Percentiles rank a stretch among this genome's conserved stretches.
Evolutionary conservation across 2,113 vertebrate genomes (phyloP).

Genomic region (Pelvicachromis taeniatus): DNA sequence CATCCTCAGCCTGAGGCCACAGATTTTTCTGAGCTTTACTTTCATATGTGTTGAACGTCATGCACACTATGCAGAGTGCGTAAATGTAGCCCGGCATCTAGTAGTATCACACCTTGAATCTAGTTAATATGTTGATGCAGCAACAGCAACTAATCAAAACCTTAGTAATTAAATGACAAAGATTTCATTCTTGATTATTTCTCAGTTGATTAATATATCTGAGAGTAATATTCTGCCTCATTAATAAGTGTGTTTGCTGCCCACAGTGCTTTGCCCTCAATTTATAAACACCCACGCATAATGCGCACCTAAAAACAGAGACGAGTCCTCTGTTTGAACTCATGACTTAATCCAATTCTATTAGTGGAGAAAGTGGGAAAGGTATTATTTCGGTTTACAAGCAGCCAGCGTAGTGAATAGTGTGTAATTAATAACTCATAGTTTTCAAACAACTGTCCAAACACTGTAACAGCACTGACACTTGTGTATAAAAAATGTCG

Average conservation of each 20-base stretch:
- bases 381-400: not conserved
- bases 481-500: not conserved
- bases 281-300: not conserved
- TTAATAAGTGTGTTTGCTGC: not conserved
- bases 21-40: not conserved
- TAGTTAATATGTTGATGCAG: not conserved
- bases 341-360: not conserved
- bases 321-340: not conserved
- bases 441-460: not conserved
- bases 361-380: not conserved
- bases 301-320: not conserved
- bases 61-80: not conserved
- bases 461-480: not conserved
- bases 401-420: not conserved
- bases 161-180: conserved; percentile 32
- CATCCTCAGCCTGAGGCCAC: not conserved
- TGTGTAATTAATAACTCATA: not conserved
- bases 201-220: conserved; percentile 25
- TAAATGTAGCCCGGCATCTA: not conserved
- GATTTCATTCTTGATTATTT: conserved; percentile 38
- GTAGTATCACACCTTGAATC: not conserved
- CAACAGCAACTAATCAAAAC: conserved; percentile 4
- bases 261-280: conserved; percentile 20
- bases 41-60: not conserved
- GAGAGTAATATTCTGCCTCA: conserved; percentile 8